A percentile compares a stretch with the other conserved stretches of the same genome.
phyloP scores from a whole-genome alignment of 2,113 vertebrate genomes.

The rabbit (Oryctolagus cuniculus) region DNA sequence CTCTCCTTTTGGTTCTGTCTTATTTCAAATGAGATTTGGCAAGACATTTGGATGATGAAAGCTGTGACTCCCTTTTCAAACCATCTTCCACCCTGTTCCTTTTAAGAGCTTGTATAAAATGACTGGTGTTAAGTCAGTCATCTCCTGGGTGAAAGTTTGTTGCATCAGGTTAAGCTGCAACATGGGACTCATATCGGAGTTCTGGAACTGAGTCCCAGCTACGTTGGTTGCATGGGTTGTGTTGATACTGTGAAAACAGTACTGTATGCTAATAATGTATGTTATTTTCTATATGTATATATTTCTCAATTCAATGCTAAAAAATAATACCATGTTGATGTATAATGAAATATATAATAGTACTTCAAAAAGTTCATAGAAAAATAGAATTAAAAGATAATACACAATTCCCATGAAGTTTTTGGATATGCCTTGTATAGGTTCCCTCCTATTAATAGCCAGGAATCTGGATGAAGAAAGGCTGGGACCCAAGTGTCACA shows the following conservation, averaged over 20 bases:
- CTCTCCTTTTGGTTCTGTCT: neutral
- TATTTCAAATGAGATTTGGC: slow-evolving; percentile 32
- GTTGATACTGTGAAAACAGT: neutral
- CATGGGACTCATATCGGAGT: too few relatives aligned
- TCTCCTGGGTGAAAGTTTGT: neutral
- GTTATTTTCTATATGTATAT: neutral
- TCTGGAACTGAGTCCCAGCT: neutral
- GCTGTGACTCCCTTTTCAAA: neutral
- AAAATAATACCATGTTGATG: neutral
- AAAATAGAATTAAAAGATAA: too few relatives aligned
- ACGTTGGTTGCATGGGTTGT: neutral
- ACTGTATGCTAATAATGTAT: neutral
- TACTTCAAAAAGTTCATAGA: too few relatives aligned
- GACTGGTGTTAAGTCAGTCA: neutral
- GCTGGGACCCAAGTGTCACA: neutral
- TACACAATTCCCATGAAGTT: too few relatives aligned
- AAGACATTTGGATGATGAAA: neutral
- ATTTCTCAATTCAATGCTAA: neutral
- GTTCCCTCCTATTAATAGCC: neutral
- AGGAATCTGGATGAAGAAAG: neutral
- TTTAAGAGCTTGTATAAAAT: slow-evolving; percentile 40
- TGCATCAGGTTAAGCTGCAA: neutral
- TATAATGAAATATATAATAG: too few relatives aligned
- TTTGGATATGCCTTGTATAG: too few relatives aligned
- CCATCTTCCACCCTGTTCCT: neutral